Evolutionary conservation across 30 jellyfish, hydroid and myxozoan species (phyloP).

Genomic region (Pelagia noctiluca): DNA sequence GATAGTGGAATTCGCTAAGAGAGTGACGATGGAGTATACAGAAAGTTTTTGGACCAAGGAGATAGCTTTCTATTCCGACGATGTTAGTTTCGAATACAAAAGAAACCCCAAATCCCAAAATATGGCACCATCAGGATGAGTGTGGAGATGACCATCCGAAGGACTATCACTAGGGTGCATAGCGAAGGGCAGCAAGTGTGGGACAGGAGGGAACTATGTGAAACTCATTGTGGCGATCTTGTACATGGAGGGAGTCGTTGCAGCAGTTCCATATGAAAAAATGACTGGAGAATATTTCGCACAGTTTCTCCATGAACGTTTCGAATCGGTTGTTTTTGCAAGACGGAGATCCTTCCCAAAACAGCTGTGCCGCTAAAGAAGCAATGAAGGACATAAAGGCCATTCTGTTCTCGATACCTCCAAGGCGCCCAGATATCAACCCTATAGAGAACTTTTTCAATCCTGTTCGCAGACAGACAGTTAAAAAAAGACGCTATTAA

Average conservation of each 20-base stretch:
- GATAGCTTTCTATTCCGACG: conserved; percentile 28
- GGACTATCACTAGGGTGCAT: conserved; percentile 33
- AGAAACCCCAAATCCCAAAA: conserved; percentile 45
- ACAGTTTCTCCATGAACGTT: conserved; percentile 1
- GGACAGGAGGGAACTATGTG: conserved; percentile 43
- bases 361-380: conserved; percentile 11
- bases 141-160: conserved; percentile 38
- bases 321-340: not conserved
- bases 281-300: conserved; percentile 18
- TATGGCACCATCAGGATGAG: conserved; percentile 28
- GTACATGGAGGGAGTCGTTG: conserved; percentile 25
- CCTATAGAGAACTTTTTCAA: not conserved
- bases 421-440: conserved; percentile 17
- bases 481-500: conserved; percentile 16
- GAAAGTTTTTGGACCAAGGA: conserved; percentile 20
- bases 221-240: conserved; percentile 24
- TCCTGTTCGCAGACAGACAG: not conserved
- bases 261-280: conserved; percentile 15
- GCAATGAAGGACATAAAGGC: conserved; percentile 5
- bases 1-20: no score
- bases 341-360: conserved; percentile 12
- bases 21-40: no score
- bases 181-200: conserved; percentile 33
- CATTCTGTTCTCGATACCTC: conserved; percentile 28
- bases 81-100: conserved; percentile 41